Base-by-base conservation (phyloP, 2,888 invertebrate genomes). In the Tinea semifulvella region DNA sequence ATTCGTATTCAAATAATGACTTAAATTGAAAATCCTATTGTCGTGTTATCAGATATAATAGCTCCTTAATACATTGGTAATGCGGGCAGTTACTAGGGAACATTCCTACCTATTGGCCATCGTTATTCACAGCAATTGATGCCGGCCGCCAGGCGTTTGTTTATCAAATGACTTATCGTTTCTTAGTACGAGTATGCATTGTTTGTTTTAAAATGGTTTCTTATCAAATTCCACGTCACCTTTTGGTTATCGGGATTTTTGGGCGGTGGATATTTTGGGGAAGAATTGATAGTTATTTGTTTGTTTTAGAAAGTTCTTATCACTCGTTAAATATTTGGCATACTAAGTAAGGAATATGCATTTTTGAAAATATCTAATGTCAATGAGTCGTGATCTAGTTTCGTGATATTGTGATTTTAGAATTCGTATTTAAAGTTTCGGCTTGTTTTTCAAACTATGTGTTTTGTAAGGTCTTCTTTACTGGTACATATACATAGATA, bases 81-180 rank as follows among this genome's bases (percentile, higher is more conserved):
- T 36, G 36, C 36, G 36, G 36, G 36, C 36, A 18, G 36, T 36
- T 10, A 16, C 36, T 2, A n/a, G 36, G 18, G 36, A 36, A 18
- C 36, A 18, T 10, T 36, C 14, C 13, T 31, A 31, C 11, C 31
- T 14, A 31, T 13, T 18, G 36, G 18, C 36, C 14, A 16, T 36
- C 36, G 5, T 36, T 36, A 17, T 36, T 16, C 18, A 18, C 11
- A 18, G 10, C 16, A 36, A 36, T 36, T 36, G 36, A 18, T 10
- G 10, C 10, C 16, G 36, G 18, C 8, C 18, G 36, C n/a, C 36
- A 3, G 5, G 5, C 25, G 25, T 22, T 22, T 22, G 25, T 22
- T 22, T 22, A 22, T 22, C 8, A 8, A 7, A 22, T 8, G 25
- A 22, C 25, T 22, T 22, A 22, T 22, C 25, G 25, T 8, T 22